Conservation (phyloP, 2,797 vertebrate genomes). For the Anguilla marmorata region DNA sequence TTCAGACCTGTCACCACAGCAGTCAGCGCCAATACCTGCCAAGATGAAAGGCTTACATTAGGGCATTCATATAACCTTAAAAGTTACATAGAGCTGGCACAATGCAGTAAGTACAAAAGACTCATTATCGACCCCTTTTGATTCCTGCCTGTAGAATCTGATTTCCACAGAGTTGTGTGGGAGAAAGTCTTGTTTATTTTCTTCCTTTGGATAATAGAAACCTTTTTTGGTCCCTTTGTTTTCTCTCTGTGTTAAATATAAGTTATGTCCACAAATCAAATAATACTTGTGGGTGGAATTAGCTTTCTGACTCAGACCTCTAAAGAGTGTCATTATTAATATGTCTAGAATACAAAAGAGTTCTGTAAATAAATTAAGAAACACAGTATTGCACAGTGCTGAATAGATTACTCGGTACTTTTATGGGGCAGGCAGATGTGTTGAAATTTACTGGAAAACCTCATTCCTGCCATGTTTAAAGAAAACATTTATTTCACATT, state of each 20-base stretch:
- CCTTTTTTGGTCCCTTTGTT: neutral
- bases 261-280: neutral
- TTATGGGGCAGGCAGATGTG: neutral
- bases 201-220: neutral
- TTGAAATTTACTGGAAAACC: neutral
- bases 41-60: neutral
- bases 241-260: neutral
- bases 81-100: neutral
- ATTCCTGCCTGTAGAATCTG: constrained; percentile 5
- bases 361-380: neutral
- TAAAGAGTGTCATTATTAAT: neutral
- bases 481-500: neutral
- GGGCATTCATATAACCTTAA: constrained; percentile 17
- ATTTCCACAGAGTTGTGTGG: neutral
- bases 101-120: neutral
- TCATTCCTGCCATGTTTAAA: neutral
- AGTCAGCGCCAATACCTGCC: neutral
- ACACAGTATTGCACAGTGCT: neutral
- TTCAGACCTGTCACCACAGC: constrained; percentile 18
- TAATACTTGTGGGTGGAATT: neutral
- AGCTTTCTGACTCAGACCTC: neutral
- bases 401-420: neutral
- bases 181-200: constrained; percentile 5
- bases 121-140: neutral
- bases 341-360: neutral